Percentiles rank a stretch among this genome's conserved stretches.
These are phyloP conservation scores for Daubentonia madagascariensis DNA, from an alignment of 2,113 vertebrate genomes.

Conservation along the genomic window DNA sequence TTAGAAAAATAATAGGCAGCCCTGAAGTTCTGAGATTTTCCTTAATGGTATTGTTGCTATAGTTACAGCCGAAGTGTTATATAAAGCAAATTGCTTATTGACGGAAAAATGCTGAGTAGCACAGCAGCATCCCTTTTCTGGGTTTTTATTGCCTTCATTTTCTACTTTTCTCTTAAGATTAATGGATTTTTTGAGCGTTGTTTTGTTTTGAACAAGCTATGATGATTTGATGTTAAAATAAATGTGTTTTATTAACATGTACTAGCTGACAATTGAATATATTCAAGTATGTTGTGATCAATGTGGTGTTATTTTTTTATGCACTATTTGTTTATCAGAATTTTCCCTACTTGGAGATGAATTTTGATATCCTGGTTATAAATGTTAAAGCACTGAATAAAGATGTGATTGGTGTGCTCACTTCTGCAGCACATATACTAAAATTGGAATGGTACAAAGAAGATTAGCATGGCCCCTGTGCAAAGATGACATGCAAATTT, in stretches of 20 bases:
- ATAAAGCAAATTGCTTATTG: slow-evolving; percentile 71
- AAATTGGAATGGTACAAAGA: too few relatives aligned
- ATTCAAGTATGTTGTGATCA: not conserved
- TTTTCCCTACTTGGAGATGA: not conserved
- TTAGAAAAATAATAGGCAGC: slow-evolving; percentile 52
- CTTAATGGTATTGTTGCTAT: slow-evolving; percentile 65
- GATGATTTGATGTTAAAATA: slow-evolving; percentile 52
- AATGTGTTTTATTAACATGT: slow-evolving; percentile 22
- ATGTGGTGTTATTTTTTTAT: not conserved
- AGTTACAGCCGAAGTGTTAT: slow-evolving; percentile 61
- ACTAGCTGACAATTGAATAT: slow-evolving; percentile 6
- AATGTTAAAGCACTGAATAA: not conserved
- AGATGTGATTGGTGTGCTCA: not conserved
- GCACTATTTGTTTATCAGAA: not conserved
- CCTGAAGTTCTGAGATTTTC: slow-evolving; percentile 47
- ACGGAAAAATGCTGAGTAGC: slow-evolving; percentile 62
- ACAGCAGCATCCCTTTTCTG: slow-evolving; percentile 19
- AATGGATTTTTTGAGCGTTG: slow-evolving; percentile 32
- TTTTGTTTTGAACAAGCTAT: slow-evolving; percentile 54
- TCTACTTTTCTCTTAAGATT: slow-evolving; percentile 46
- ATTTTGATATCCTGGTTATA: not conserved
- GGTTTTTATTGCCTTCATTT: slow-evolving; percentile 38
- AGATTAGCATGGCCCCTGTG: too few relatives aligned
- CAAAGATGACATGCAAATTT: too few relatives aligned
- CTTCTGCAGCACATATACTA: too few relatives aligned